Percentiles rank a stretch among this genome's conserved stretches.
These are phyloP conservation scores for Myotis davidii DNA, from an alignment of 2,113 vertebrate species.

Conservation along the genomic window DNA sequence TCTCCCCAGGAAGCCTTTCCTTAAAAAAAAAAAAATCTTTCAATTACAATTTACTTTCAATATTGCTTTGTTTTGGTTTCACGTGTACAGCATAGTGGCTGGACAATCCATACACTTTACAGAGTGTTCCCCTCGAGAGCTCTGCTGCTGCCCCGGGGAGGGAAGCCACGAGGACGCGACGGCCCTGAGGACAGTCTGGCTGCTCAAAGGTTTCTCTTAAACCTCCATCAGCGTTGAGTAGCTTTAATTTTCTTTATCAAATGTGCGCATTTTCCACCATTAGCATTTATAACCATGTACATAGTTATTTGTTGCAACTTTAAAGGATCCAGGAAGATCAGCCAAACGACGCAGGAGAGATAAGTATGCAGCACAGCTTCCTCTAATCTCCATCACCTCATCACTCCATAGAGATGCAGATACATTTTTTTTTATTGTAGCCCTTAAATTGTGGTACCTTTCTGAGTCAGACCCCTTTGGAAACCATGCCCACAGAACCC, in stretches of 20 bases:
- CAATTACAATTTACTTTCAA: background rate
- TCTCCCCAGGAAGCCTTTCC: slow-evolving; percentile 9
- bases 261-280: background rate
- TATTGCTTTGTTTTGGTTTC: background rate
- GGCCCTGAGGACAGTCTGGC: background rate
- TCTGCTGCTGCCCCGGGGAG: background rate
- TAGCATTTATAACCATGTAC: background rate
- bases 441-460: background rate
- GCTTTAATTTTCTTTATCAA: background rate
- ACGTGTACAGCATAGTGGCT: background rate
- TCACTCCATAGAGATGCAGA: background rate
- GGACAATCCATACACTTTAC: background rate
- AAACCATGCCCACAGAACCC: accelerated
- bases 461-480: background rate
- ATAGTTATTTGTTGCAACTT: background rate
- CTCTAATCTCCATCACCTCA: background rate
- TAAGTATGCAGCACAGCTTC: accelerated
- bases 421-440: background rate
- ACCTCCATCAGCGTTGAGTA: background rate
- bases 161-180: background rate
- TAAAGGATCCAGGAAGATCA: background rate
- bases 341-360: background rate
- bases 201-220: background rate
- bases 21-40: background rate
- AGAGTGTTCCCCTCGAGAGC: background rate